Percentiles rank a stretch among this genome's conserved stretches.
phyloP scores from a whole-genome alignment of 1,140 invertebrate species.

The Cheumatopsyche charites region DNA sequence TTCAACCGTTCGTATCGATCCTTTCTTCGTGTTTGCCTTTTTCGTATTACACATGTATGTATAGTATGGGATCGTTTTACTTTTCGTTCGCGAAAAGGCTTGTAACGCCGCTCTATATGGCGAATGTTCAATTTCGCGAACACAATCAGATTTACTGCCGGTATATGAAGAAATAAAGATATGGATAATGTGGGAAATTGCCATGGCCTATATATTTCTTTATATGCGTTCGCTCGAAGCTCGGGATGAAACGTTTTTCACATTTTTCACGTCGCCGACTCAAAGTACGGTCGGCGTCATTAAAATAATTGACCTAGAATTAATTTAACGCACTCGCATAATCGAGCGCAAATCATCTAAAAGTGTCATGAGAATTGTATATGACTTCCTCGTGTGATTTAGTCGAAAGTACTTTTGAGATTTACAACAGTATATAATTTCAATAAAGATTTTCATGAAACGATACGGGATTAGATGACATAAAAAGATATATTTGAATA shows the following conservation, averaged over 20 bases:
- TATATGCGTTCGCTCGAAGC: neutral
- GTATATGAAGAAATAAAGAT: conserved; percentile 26
- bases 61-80: neutral
- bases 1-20: too few relatives aligned
- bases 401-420: too few relatives aligned
- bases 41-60: too few relatives aligned
- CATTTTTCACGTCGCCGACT: neutral
- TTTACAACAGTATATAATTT: too few relatives aligned
- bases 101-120: neutral
- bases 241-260: neutral
- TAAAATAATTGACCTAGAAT: conserved; percentile 27
- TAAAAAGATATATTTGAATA: too few relatives aligned
- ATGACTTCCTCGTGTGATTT: too few relatives aligned
- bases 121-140: conserved; percentile 21
- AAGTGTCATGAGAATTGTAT: neutral
- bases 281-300: neutral
- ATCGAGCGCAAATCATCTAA: neutral
- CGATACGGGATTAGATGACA: too few relatives aligned
- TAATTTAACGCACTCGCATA: neutral
- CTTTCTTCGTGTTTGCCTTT: too few relatives aligned
- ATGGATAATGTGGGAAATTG: conserved; percentile 24
- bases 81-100: conserved; percentile 2
- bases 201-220: conserved; percentile 19
- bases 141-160: conserved; percentile 12
- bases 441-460: too few relatives aligned